Evolutionary conservation across 2,797 vertebrate species (phyloP).

Genomic region (Echeneis naucrates): DNA sequence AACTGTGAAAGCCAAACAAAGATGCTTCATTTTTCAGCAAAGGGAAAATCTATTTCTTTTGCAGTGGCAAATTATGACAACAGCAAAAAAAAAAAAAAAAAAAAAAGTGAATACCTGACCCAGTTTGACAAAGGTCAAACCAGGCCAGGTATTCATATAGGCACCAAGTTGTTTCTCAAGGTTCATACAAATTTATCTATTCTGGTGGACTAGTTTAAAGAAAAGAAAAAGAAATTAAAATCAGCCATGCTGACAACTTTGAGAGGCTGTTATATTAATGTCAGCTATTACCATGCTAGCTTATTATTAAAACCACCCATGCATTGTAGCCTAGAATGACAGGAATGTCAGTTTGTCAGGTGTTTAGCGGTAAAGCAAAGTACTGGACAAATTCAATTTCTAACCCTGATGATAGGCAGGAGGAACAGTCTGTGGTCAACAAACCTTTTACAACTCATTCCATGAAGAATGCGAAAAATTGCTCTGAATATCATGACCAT

Average conservation of each 20-base stretch:
- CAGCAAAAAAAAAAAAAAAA: too few relatives aligned
- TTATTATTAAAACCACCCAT: neutral
- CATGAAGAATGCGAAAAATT: neutral
- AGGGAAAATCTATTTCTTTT: conserved; percentile 40
- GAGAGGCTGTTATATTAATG: neutral
- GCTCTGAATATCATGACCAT: neutral
- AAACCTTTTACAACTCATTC: neutral
- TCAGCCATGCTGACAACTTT: neutral
- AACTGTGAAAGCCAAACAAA: conserved; percentile 66
- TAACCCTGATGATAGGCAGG: neutral
- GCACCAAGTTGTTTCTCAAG: neutral
- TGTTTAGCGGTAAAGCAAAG: neutral
- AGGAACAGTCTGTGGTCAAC: neutral
- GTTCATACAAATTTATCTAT: conserved; percentile 11
- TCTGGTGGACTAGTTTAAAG: conserved; percentile 16
- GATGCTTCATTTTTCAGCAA: conserved; percentile 43
- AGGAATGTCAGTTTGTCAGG: too few relatives aligned
- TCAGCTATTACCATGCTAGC: neutral
- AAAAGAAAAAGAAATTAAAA: too few relatives aligned
- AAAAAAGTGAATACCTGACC: too few relatives aligned
- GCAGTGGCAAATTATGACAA: conserved; percentile 27
- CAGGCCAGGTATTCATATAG: conserved; percentile 27
- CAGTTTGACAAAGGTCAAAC: conserved; percentile 9
- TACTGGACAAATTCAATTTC: neutral
- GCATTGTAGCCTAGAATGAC: neutral